These are phyloP conservation scores for Apis mellifera DNA, from an alignment of 1,140 invertebrate species.

Conservation along the genomic window DNA sequence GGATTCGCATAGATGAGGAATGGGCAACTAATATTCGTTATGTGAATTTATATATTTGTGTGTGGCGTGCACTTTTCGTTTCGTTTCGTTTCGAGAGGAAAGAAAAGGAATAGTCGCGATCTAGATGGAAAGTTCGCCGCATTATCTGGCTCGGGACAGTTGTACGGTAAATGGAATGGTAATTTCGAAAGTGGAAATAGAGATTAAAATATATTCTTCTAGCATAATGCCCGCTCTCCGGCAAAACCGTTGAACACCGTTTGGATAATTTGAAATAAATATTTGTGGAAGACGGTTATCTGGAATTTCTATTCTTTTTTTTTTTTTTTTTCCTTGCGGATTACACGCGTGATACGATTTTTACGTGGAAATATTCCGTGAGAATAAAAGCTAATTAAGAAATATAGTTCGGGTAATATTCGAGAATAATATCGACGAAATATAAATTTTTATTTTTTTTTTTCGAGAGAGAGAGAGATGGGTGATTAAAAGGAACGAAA, in stretches of 20 bases:
- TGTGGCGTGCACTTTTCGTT: conserved; percentile 36
- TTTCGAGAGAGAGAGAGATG: background rate
- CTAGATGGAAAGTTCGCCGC: conserved; percentile 13
- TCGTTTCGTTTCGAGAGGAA: background rate
- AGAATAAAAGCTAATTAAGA: background rate
- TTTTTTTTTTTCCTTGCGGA: background rate
- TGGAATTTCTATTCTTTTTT: background rate
- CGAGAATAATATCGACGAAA: background rate
- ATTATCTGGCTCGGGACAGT: conserved; percentile 17
- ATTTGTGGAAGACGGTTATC: background rate
- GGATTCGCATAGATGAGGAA: too few species aligned
- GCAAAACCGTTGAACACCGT: background rate
- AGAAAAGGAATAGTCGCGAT: background rate
- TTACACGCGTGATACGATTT: too few species aligned
- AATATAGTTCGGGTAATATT: background rate
- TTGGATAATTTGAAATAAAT: conserved; percentile 23
- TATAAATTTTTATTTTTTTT: background rate
- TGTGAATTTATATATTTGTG: too few species aligned
- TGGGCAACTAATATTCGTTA: too few species aligned
- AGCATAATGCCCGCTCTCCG: background rate
- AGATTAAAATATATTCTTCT: conserved; percentile 34
- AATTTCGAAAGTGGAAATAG: conserved; percentile 27
- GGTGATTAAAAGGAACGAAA: background rate
- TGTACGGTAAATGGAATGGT: conserved; percentile 41
- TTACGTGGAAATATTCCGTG: background rate